Evolutionary conservation across 2,888 invertebrate species (phyloP).

Genomic region (Clanis bilineata): DNA sequence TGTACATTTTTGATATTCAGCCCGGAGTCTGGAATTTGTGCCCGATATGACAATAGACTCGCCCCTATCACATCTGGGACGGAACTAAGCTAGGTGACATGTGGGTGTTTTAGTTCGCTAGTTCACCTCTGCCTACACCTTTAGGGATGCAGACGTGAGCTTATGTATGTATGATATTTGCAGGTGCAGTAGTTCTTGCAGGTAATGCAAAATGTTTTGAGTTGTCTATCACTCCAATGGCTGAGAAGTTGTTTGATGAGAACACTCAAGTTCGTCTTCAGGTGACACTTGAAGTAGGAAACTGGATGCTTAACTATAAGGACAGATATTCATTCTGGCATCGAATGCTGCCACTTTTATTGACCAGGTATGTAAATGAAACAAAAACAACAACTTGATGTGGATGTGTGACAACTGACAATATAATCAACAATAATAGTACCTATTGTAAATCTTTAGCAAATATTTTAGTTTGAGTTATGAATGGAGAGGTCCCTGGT

Average conservation of each 20-base stretch:
- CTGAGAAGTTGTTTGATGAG: constrained; percentile 93
- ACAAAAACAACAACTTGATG: neutral
- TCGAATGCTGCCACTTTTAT: constrained; percentile 90
- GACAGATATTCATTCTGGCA: constrained; percentile 96
- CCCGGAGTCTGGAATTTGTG: too few species aligned
- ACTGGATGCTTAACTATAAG: constrained; percentile 88
- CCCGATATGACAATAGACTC: too few species aligned
- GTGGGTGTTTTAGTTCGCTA: too few species aligned
- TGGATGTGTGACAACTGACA: neutral
- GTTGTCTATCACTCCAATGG: constrained; percentile 89
- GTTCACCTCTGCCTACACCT: too few species aligned
- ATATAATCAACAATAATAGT: too few species aligned
- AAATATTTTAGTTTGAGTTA: too few species aligned
- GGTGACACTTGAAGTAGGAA: constrained; percentile 88
- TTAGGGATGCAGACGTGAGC: too few species aligned
- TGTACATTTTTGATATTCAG: too few species aligned
- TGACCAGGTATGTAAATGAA: constrained; percentile 85
- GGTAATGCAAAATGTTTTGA: constrained; percentile 88
- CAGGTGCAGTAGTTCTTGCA: constrained; percentile 84
- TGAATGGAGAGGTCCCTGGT: too few species aligned
- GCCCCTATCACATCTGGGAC: too few species aligned
- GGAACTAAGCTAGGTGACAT: too few species aligned
- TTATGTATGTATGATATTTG: constrained; percentile 20
- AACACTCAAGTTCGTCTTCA: constrained; percentile 89
- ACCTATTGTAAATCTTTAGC: too few species aligned